A percentile compares a stretch with the other conserved stretches of the same genome.
Evolutionary conservation across 2,797 vertebrate species (phyloP).

Genomic region (Nyctalus aviator): DNA sequence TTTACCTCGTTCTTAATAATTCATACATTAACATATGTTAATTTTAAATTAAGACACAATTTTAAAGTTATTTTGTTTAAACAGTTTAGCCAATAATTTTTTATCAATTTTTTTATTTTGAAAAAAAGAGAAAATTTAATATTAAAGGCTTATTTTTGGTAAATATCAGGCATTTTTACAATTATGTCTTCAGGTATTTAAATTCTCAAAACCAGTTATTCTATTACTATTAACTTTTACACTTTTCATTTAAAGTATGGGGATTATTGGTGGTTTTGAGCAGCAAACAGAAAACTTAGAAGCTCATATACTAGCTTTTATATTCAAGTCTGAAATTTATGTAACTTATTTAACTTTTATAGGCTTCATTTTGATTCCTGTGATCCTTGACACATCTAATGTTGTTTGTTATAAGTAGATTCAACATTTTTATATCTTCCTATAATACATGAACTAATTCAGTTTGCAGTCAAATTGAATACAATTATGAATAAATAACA

Average conservation of each 20-base stretch:
- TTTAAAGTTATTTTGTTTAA: slow-evolving; percentile 35
- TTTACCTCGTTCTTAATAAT: slow-evolving; percentile 18
- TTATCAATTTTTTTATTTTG: not conserved
- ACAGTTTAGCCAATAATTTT: not conserved
- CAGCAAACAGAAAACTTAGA: slow-evolving; percentile 32
- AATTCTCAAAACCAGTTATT: not conserved
- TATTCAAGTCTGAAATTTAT: slow-evolving; percentile 33
- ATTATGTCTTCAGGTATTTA: not conserved
- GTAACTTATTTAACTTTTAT: slow-evolving; percentile 59
- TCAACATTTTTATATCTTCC: slow-evolving; percentile 40
- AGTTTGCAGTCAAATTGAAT: slow-evolving; percentile 10
- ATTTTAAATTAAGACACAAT: not conserved
- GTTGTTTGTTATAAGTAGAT: slow-evolving; percentile 54
- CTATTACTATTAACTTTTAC: slow-evolving; percentile 24
- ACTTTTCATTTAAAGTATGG: slow-evolving; percentile 1
- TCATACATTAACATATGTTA: not conserved
- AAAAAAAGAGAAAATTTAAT: not conserved
- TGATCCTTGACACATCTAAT: slow-evolving; percentile 8
- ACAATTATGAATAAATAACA: slow-evolving; percentile 32
- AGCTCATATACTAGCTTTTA: not conserved
- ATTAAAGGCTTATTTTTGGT: not conserved
- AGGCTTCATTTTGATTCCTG: slow-evolving; percentile 53
- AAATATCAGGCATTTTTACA: not conserved
- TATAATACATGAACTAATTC: slow-evolving; percentile 35
- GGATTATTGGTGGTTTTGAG: not conserved